Evolutionary conservation across 2,797 vertebrate species (phyloP), one percentile per base, ranked within the genome.

Genomic region (Cetoscarus ocellatus): DNA sequence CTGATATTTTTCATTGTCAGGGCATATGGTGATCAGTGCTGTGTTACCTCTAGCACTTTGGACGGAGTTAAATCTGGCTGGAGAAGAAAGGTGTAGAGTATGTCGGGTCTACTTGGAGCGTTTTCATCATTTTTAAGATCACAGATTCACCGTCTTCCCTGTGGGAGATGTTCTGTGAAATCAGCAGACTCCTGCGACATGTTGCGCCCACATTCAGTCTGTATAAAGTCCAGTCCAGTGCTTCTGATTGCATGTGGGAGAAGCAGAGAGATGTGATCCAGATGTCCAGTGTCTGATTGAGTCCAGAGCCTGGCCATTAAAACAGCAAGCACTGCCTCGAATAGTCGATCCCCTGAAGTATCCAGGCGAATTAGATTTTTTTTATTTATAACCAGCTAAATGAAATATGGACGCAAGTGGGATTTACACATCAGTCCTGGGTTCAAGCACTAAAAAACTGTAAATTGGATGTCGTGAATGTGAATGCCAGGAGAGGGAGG

Each of bases 301-400:
- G 95, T 95, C 90, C 96, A 97, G 96, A 95, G 93, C 93, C 92
- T 2, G 48, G 64, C 84, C 85, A 93, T 94, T 96, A 95, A 95
- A 95, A 94, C 19, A 91, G 89, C 83, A 91, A 92, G 84, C 88
- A 48, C 84, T 90, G 90, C 87, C 89, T 95, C 93, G 88, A 87
- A 92, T 88, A 88, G 82, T 77, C 83, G 88, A 94, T 91, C 85
- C 85, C 90, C 84, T 78, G 43, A 84, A 90, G 82, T 92, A 93
- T 95, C 91, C 91, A 94, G 93, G 91, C 77, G 92, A 95, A 92
- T 91, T 63, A 54, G 69, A 77, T 90, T 40, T 66, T 55, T 61
- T 57, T 54, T 61, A 49, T 76, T 62, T 74, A 82, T 87, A 70
- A 62, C 57, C 12, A 11, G 69, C 15, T 54, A 53, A 79, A 71